phyloP scores from a whole-genome alignment of 2,888 invertebrate species.

The Cephus runcator region DNA sequence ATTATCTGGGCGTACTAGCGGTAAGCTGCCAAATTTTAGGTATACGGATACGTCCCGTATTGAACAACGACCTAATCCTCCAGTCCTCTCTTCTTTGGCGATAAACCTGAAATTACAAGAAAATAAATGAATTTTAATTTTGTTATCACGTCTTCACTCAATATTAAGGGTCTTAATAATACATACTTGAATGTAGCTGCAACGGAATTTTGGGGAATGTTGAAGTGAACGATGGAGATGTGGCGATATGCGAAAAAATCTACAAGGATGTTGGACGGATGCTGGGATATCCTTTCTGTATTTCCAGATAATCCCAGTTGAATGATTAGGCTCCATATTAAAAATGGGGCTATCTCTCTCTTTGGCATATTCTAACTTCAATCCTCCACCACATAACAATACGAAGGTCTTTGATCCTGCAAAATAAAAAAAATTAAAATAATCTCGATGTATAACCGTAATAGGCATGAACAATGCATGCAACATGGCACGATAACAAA shows the following conservation, averaged over 20 bases:
- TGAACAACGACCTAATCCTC: slow-evolving; percentile 70
- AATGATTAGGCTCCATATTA: slow-evolving; percentile 44
- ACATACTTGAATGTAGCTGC: slow-evolving; percentile 66
- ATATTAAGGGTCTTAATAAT: background rate
- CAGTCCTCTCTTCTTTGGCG: slow-evolving; percentile 58
- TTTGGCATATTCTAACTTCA: slow-evolving; percentile 44
- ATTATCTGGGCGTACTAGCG: slow-evolving; percentile 85
- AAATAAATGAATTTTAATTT: slow-evolving; percentile 16
- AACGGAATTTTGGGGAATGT: slow-evolving; percentile 67
- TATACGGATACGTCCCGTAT: slow-evolving; percentile 75
- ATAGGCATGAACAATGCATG: background rate
- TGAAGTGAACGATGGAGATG: slow-evolving; percentile 71
- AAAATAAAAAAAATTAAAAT: slow-evolving; percentile 18
- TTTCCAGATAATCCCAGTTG: slow-evolving; percentile 44
- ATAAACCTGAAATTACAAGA: slow-evolving; percentile 47
- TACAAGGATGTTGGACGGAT: slow-evolving; percentile 66
- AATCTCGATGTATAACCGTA: background rate
- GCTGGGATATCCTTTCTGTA: slow-evolving; percentile 55
- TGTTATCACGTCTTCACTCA: background rate
- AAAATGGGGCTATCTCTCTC: slow-evolving; percentile 33
- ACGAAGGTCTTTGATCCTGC: slow-evolving; percentile 1
- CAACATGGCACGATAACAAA: background rate
- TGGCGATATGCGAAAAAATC: slow-evolving; percentile 71
- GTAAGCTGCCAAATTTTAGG: slow-evolving; percentile 84
- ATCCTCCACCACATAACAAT: slow-evolving; percentile 46